Evolutionary conservation across 2,888 invertebrate genomes (phyloP).

Genomic region (Halictus quadricinctus): DNA sequence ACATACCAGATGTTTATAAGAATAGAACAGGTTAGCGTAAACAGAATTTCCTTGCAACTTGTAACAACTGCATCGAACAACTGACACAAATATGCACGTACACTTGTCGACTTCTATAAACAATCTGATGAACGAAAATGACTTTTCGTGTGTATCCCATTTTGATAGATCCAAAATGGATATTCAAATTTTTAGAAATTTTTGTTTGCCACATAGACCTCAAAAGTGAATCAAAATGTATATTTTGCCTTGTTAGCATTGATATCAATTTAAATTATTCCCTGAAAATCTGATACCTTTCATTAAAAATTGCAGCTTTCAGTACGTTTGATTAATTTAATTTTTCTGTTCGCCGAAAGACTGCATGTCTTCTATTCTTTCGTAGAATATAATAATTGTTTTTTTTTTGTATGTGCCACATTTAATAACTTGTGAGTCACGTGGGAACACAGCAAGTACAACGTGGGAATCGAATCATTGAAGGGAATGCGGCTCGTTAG

Average conservation of each 20-base stretch:
- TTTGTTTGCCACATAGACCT: neutral
- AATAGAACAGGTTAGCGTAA: constrained; percentile 1
- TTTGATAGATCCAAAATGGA: constrained; percentile 33
- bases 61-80: constrained; percentile 34
- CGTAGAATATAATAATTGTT: neutral
- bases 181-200: neutral
- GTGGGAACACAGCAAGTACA: neutral
- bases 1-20: neutral
- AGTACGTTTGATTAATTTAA: neutral
- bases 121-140: constrained; percentile 28
- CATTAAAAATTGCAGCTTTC: neutral
- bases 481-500: neutral
- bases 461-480: neutral
- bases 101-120: constrained; percentile 16
- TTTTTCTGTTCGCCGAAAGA: neutral
- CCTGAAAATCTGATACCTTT: neutral
- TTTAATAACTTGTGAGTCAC: neutral
- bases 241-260: neutral
- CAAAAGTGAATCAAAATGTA: neutral
- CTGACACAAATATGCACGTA: neutral
- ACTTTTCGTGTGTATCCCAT: fast-evolving
- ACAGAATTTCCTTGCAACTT: neutral
- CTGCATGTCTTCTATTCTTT: neutral
- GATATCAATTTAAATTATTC: no score
- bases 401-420: neutral